Evolutionary conservation across 1,140 invertebrate species (phyloP).

Genomic region (Anoplolepis gracilipes): DNA sequence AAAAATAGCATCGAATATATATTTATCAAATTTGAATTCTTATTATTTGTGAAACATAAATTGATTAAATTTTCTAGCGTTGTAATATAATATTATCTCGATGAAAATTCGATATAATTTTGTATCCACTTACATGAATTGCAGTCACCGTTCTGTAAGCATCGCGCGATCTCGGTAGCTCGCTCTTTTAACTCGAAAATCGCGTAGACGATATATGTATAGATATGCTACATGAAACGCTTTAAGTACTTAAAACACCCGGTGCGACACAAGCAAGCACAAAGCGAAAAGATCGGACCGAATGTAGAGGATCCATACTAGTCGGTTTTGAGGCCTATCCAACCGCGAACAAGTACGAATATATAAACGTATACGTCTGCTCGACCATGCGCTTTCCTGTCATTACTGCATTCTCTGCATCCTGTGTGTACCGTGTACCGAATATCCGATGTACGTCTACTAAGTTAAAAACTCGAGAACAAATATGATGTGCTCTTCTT

Average conservation of each 20-base stretch:
- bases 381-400: constrained; percentile 82
- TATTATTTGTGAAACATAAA: neutral
- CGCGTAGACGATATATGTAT: neutral
- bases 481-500: constrained; percentile 72
- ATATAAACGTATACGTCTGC: constrained; percentile 60
- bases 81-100: too few relatives aligned
- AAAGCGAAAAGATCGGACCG: constrained; percentile 81
- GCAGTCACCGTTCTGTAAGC: neutral
- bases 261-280: constrained; percentile 72
- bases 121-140: neutral
- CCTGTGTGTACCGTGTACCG: constrained; percentile 78
- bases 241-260: constrained; percentile 81
- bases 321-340: constrained; percentile 75
- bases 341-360: constrained; percentile 65
- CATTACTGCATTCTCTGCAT: constrained; percentile 82
- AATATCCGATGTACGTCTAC: constrained; percentile 77
- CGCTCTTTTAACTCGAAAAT: constrained; percentile 12
- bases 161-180: neutral
- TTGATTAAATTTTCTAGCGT: neutral
- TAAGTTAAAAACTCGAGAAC: constrained; percentile 76
- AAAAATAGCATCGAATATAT: neutral
- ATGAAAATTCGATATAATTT: neutral
- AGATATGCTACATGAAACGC: constrained; percentile 70
- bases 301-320: constrained; percentile 75
- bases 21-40: neutral